Evolutionary conservation across 23 tunicate genomes (phyloP).

Genomic region (Halocynthia aurantium): DNA sequence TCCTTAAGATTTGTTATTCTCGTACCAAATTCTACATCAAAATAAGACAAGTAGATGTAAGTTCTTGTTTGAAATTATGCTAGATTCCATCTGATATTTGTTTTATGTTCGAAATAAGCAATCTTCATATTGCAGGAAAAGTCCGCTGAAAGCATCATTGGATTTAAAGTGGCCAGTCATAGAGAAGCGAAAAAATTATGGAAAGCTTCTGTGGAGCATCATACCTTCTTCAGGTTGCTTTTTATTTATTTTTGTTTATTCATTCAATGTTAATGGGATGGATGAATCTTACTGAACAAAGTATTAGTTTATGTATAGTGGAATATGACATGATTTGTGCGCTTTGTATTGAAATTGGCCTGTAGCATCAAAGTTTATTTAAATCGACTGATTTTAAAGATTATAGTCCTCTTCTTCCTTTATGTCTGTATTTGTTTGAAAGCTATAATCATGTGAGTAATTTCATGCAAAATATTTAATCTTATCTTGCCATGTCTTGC

Average conservation of each 20-base stretch:
- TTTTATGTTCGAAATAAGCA: neutral
- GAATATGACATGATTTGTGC: too few species aligned
- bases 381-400: too few species aligned
- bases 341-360: too few species aligned
- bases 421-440: too few species aligned
- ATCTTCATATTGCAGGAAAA: constrained; percentile 38
- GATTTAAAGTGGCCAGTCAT: constrained; percentile 73
- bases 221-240: constrained; percentile 71
- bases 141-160: constrained; percentile 50
- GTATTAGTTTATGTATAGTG: too few species aligned
- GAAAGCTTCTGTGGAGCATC: constrained; percentile 85
- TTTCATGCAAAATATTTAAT: too few species aligned
- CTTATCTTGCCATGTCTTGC: neutral
- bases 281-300: too few species aligned
- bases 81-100: neutral
- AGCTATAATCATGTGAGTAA: too few species aligned
- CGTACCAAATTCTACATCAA: constrained; percentile 74
- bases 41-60: constrained; percentile 75
- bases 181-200: constrained; percentile 69
- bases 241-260: neutral
- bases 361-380: too few species aligned
- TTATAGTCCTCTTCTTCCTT: too few species aligned
- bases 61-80: constrained; percentile 7
- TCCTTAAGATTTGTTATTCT: constrained; percentile 72
- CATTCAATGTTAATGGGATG: neutral